Base-by-base conservation (phyloP, 2,797 vertebrate species). In the Sternotherus odoratus region DNA sequence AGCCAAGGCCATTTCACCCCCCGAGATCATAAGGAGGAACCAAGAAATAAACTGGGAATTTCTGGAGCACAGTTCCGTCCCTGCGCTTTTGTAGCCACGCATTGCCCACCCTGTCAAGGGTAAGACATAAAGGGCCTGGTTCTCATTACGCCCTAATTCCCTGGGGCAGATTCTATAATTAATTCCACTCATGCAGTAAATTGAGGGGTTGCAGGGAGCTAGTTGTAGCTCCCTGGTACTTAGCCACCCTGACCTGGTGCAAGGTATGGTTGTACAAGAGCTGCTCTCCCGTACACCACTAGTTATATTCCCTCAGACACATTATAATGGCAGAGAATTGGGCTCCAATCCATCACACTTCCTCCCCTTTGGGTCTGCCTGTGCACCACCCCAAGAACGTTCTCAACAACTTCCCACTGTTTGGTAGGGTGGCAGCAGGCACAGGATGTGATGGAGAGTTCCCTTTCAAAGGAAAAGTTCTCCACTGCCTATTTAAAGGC, bases 281-380 rank as follows among this genome's bases (percentile, higher is more conserved):
- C 33, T 1, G 8, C 8, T 66, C 33, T 66, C 33, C 60, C 8
- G 8, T 66, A 66, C 60, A n/a, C 17, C 17, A 17, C 53, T 56
- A 26, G 15, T 2, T 51, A 23, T 82, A 51, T 79, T 48, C 21
- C 28, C 72, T 53, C 82, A 39, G 26, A 81, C 56, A 56, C 12
- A 53, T 43, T 57, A 53, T 17, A 1, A 0, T 48, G 79, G 7
- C 53, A 66, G 0, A 0, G 6, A 24, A 16, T 77, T 69, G 2
- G 69, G 78, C 26, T 4, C 57, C 7, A 3, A 13, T 66, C 10
- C 51, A 69, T 5, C 3, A 66, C 60, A 66, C 8, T 33, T 63
- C 60, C 16, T 63, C 57, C 33, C 60, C 4, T 66, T 10, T 0
- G 21, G n/a, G 21, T 53, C 46, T 85, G 57, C 49, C 36, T 39